These are phyloP conservation scores for Peromyscus californicus DNA, from an alignment of 2,113 vertebrate species.

Conservation along the genomic window DNA sequence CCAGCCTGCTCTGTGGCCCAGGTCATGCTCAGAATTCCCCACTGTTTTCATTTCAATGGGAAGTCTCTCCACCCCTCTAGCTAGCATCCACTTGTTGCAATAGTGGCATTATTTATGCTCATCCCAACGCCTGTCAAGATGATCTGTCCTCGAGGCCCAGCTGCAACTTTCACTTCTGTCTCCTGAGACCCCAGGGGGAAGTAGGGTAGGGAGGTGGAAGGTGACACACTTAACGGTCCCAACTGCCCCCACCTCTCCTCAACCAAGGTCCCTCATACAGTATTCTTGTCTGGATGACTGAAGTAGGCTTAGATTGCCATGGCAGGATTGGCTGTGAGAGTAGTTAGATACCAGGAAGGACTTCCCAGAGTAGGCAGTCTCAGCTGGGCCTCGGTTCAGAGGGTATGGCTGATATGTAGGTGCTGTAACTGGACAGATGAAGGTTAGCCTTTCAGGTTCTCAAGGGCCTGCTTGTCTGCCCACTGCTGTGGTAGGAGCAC, in stretches of 20 bases:
- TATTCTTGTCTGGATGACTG: background rate
- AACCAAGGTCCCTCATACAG: background rate
- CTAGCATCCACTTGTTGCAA: background rate
- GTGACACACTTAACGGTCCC: slow-evolving; percentile 84
- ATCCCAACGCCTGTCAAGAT: slow-evolving; percentile 60
- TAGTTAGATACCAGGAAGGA: slow-evolving; percentile 1
- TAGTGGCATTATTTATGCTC: background rate
- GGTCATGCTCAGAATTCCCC: background rate
- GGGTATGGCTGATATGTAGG: background rate
- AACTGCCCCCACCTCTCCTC: slow-evolving; percentile 48
- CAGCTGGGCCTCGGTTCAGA: background rate
- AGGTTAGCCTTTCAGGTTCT: background rate
- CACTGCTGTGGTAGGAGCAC: background rate
- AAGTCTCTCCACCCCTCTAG: slow-evolving; percentile 53
- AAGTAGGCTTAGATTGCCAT: background rate
- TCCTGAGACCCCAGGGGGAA: slow-evolving; percentile 86
- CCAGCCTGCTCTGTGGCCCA: background rate
- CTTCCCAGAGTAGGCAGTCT: background rate
- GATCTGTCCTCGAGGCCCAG: slow-evolving; percentile 81
- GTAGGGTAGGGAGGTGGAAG: slow-evolving; percentile 86
- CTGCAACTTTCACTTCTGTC: slow-evolving; percentile 91
- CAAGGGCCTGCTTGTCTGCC: background rate
- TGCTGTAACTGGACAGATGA: background rate
- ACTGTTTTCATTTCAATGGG: slow-evolving; percentile 1
- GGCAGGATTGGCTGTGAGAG: background rate